phyloP scores from a whole-genome alignment of 92 coral and sea anemone species.

The Paragorgia papillata region DNA sequence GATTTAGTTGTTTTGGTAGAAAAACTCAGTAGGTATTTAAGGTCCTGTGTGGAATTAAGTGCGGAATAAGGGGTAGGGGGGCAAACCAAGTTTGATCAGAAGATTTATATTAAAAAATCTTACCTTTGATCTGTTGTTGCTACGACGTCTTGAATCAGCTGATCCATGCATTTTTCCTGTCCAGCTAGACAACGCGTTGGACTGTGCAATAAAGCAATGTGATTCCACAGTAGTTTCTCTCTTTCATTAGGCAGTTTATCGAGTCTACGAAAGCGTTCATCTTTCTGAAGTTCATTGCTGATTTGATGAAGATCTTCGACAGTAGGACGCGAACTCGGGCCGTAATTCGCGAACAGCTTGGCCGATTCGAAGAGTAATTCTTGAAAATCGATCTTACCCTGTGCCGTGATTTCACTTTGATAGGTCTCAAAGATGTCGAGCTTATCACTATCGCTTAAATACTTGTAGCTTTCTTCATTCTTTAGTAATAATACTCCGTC shows the following conservation, averaged over 20 bases:
- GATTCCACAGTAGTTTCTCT: constrained; percentile 81
- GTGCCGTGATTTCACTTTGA: constrained; percentile 82
- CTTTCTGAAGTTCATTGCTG: constrained; percentile 72
- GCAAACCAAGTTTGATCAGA: neutral
- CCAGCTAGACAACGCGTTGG: constrained; percentile 92
- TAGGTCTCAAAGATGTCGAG: constrained; percentile 77
- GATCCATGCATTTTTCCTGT: constrained; percentile 93
- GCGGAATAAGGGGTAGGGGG: neutral
- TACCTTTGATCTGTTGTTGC: constrained; percentile 97
- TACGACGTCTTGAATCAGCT: constrained; percentile 93
- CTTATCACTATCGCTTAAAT: constrained; percentile 78
- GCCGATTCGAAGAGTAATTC: constrained; percentile 97
- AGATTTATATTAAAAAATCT: constrained; percentile 9
- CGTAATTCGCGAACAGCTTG: constrained; percentile 81
- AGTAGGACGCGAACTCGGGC: constrained; percentile 83
- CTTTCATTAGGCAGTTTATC: constrained; percentile 85
- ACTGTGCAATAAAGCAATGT: constrained; percentile 93
- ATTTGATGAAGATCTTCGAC: constrained; percentile 80
- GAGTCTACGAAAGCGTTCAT: constrained; percentile 85
- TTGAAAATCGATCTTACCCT: constrained; percentile 91
- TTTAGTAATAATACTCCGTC: constrained; percentile 78
- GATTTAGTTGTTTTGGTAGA: no score
- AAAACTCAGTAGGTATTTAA: no score
- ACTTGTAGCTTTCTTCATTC: constrained; percentile 95
- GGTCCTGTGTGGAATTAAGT: no score